Percentiles rank a stretch among this genome's conserved stretches.
These are phyloP conservation scores for Pharmacophagus antenor DNA, from an alignment of 2,888 invertebrate species.

Conservation along the genomic window DNA sequence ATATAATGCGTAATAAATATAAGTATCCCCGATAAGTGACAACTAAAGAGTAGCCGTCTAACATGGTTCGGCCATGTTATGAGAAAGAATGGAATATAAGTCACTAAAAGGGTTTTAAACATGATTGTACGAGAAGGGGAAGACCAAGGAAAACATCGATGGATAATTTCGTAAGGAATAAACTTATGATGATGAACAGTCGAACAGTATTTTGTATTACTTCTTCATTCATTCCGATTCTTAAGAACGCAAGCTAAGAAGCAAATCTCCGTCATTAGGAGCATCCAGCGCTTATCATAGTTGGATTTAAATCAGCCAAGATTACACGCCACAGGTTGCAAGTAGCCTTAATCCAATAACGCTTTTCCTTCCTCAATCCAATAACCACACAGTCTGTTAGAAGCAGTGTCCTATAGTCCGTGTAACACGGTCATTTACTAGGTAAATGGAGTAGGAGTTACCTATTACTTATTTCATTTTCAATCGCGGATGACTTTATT, in stretches of 20 bases:
- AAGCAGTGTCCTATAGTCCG: constrained; percentile 6
- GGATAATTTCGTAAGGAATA: too few relatives aligned
- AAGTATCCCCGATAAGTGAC: too few relatives aligned
- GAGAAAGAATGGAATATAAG: too few relatives aligned
- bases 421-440: constrained; percentile 23
- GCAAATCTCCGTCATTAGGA: background rate
- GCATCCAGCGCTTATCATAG: constrained; percentile 1
- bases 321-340: constrained; percentile 8
- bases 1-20: too few relatives aligned
- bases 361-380: constrained; percentile 27
- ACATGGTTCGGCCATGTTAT: too few relatives aligned
- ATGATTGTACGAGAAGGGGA: too few relatives aligned
- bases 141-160: too few relatives aligned
- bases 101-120: too few relatives aligned
- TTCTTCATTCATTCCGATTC: too few relatives aligned
- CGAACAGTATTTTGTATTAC: too few relatives aligned
- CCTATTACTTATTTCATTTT: background rate
- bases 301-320: background rate
- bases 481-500: background rate
- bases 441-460: background rate
- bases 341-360: constrained; percentile 22
- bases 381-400: constrained; percentile 17
- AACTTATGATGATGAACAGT: too few relatives aligned
- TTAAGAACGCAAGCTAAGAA: background rate
- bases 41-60: too few relatives aligned